phyloP scores from a whole-genome alignment of 2,888 invertebrate genomes.

The Drosophila affinis region DNA sequence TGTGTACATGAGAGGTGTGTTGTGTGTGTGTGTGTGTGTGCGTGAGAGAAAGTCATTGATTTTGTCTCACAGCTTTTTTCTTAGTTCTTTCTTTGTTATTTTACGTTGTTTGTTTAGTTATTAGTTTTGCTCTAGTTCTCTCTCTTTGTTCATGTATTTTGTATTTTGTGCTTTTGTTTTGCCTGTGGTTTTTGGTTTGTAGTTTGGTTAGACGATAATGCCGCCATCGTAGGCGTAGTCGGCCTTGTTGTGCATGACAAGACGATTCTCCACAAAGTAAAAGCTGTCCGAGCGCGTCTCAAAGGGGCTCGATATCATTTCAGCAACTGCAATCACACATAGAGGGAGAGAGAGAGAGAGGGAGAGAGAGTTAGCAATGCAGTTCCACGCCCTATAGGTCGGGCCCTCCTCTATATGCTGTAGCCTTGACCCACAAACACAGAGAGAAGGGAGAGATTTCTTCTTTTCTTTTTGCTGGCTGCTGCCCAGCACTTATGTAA shows the following conservation, averaged over 20 bases:
- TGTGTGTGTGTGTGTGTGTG: constrained; percentile 28
- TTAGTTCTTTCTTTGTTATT: constrained; percentile 28
- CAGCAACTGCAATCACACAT: constrained; percentile 88
- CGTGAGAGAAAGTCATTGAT: constrained; percentile 42
- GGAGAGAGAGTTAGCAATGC: neutral
- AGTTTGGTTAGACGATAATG: constrained; percentile 59
- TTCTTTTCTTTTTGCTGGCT: neutral
- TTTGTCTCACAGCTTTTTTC: constrained; percentile 47
- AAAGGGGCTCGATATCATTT: constrained; percentile 98
- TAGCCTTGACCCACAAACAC: neutral
- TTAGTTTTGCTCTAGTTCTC: constrained; percentile 49
- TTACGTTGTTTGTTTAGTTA: constrained; percentile 36
- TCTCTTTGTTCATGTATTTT: constrained; percentile 37
- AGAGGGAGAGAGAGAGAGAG: neutral
- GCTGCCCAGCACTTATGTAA: neutral
- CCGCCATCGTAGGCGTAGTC: constrained; percentile 98
- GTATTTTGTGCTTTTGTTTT: constrained; percentile 9
- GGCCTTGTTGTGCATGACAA: constrained; percentile 99
- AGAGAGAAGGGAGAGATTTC: neutral
- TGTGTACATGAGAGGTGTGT: constrained; percentile 41
- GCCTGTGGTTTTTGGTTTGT: constrained; percentile 6
- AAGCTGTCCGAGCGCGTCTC: constrained; percentile 99
- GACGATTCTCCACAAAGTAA: constrained; percentile 98
- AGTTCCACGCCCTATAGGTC: too few relatives aligned
- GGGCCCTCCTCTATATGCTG: neutral